A percentile compares a stretch with the other conserved stretches of the same genome.
phyloP scores from a whole-genome alignment of 2,888 invertebrate genomes.

The Torymus texanus region DNA sequence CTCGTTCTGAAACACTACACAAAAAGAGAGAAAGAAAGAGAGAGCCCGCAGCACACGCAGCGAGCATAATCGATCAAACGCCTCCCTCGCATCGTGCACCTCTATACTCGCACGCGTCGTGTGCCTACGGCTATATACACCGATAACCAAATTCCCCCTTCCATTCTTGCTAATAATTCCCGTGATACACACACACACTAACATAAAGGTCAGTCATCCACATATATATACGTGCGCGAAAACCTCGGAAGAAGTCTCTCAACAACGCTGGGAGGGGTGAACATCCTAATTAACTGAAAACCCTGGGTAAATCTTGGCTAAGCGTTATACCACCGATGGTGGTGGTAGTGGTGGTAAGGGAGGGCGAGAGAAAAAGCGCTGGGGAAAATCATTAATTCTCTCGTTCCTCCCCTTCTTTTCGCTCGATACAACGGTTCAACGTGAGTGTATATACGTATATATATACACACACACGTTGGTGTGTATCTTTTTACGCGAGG shows the following conservation, averaged over 20 bases:
- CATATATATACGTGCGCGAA: too few species aligned
- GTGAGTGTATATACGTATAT: not conserved
- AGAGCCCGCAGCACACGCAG: not conserved
- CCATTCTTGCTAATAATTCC: too few species aligned
- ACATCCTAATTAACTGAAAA: slow-evolving; percentile 55
- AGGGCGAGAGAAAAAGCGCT: slow-evolving; percentile 14
- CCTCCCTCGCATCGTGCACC: too few species aligned
- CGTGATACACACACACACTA: too few species aligned
- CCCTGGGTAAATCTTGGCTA: slow-evolving; percentile 49
- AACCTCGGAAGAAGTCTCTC: slow-evolving; percentile 31
- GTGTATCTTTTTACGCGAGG: slow-evolving; percentile 6
- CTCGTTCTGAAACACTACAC: too few species aligned
- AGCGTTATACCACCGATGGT: not conserved
- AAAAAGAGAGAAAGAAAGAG: slow-evolving; percentile 1
- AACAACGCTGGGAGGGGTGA: slow-evolving; percentile 20
- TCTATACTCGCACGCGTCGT: too few species aligned
- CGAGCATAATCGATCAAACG: not conserved
- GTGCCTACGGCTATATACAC: too few species aligned
- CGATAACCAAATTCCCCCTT: too few species aligned
- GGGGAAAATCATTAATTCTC: slow-evolving; percentile 52
- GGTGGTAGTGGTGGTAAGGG: not conserved
- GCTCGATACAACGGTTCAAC: not conserved
- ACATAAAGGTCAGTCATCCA: too few species aligned
- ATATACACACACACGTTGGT: too few species aligned
- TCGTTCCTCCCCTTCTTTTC: too few species aligned